Percentiles rank a stretch among this genome's conserved stretches.
These are phyloP conservation scores for Sebastes kiyomatsui DNA, from an alignment of 2,797 vertebrate genomes.

Conservation along the genomic window DNA sequence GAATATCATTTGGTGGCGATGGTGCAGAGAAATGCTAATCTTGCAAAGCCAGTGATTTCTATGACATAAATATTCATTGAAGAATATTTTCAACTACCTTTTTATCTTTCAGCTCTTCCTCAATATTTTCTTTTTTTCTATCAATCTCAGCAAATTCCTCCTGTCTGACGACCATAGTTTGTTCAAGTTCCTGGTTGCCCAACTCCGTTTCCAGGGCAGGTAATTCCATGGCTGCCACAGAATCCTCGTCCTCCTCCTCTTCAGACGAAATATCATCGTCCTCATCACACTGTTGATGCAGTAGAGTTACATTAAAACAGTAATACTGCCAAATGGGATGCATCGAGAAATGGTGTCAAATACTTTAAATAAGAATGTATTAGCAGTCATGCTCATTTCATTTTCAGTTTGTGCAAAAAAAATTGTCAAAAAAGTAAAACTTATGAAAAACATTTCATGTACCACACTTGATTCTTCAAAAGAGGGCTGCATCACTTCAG, in stretches of 20 bases:
- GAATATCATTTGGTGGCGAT: neutral
- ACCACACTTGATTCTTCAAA: conserved; percentile 66
- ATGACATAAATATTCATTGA: neutral
- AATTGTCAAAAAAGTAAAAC: neutral
- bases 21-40: neutral
- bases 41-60: neutral
- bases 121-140: conserved; percentile 6
- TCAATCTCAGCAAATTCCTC: conserved; percentile 75
- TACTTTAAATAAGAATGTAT: neutral
- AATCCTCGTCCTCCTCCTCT: conserved; percentile 16
- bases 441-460: neutral
- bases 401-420: neutral
- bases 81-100: conserved; percentile 65
- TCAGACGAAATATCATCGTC: conserved; percentile 3
- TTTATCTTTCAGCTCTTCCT: conserved; percentile 68
- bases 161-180: conserved; percentile 6
- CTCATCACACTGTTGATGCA: conserved; percentile 23
- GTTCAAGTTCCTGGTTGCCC: conserved; percentile 21
- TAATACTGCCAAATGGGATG: neutral
- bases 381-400: neutral
- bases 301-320: neutral
- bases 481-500: conserved; percentile 27
- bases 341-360: neutral
- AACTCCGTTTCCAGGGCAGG: conserved; percentile 37
- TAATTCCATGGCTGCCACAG: conserved; percentile 18